These are phyloP conservation scores for Chalcis sispes DNA, from an alignment of 2,888 invertebrate genomes.

Conservation along the genomic window DNA sequence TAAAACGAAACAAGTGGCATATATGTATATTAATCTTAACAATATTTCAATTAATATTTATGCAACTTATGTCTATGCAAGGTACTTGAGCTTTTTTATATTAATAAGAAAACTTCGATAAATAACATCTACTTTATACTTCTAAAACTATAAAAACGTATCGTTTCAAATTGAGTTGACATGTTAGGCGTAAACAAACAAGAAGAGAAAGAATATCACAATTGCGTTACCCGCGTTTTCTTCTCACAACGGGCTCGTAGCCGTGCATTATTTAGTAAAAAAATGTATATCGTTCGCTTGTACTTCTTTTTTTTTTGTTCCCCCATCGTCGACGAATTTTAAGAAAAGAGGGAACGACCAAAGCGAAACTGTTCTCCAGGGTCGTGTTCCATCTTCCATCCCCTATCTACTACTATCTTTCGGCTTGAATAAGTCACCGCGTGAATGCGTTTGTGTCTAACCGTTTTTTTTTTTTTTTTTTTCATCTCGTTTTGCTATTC, in stretches of 20 bases:
- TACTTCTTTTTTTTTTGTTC: no score
- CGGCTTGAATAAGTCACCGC: constrained; percentile 25
- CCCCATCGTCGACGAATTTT: constrained; percentile 12
- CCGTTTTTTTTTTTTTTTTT: constrained; percentile 3
- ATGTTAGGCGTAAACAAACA: neutral
- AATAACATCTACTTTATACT: neutral
- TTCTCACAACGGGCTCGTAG: constrained; percentile 22
- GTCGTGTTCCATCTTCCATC: constrained; percentile 21
- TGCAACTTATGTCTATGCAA: neutral
- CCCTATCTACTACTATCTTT: neutral
- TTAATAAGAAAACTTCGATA: constrained; percentile 27
- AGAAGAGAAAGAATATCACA: neutral
- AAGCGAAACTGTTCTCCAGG: constrained; percentile 38
- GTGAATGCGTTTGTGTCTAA: neutral
- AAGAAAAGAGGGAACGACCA: neutral
- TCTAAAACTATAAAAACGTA: constrained; percentile 19
- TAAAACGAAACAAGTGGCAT: no score
- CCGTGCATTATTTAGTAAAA: constrained; percentile 31
- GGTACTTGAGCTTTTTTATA: constrained; percentile 21
- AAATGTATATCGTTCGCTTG: constrained; percentile 9
- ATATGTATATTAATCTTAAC: constrained; percentile 32
- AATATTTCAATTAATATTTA: constrained; percentile 35
- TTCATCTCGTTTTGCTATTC: neutral
- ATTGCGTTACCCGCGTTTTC: constrained; percentile 25
- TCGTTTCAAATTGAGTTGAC: constrained; percentile 24